Conservation (phyloP, 2,797 vertebrate species). For the Leptatherina wallacei region DNA sequence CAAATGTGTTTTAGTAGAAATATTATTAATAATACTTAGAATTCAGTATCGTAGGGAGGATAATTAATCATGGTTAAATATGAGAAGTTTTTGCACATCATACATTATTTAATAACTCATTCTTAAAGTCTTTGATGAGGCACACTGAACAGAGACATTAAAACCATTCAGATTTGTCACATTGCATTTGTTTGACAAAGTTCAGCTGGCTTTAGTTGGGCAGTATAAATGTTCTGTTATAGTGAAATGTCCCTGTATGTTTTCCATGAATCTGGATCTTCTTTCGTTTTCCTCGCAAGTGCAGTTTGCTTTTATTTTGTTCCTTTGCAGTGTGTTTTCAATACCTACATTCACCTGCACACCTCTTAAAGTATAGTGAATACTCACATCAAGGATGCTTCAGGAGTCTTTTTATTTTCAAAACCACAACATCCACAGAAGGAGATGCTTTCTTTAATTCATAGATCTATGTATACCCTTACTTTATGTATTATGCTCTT, state of each 20-base stretch:
- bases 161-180: background rate
- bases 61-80: background rate
- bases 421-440: conserved; percentile 21
- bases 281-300: background rate
- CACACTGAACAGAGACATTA: background rate
- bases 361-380: background rate
- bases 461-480: conserved; percentile 21
- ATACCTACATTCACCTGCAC: background rate
- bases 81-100: background rate
- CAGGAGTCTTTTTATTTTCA: conserved; percentile 5
- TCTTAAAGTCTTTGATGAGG: background rate
- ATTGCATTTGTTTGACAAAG: background rate
- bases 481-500: conserved; percentile 50
- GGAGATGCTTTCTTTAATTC: conserved; percentile 16
- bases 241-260: background rate
- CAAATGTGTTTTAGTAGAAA: background rate
- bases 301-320: background rate
- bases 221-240: background rate
- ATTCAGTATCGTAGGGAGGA: background rate
- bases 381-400: background rate
- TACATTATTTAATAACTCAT: background rate
- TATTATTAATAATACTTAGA: background rate
- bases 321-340: background rate
- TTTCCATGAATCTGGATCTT: background rate
- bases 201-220: background rate